Evolutionary conservation across 2,797 vertebrate species (phyloP).

Genomic region (Erpetoichthys calabaricus): DNA sequence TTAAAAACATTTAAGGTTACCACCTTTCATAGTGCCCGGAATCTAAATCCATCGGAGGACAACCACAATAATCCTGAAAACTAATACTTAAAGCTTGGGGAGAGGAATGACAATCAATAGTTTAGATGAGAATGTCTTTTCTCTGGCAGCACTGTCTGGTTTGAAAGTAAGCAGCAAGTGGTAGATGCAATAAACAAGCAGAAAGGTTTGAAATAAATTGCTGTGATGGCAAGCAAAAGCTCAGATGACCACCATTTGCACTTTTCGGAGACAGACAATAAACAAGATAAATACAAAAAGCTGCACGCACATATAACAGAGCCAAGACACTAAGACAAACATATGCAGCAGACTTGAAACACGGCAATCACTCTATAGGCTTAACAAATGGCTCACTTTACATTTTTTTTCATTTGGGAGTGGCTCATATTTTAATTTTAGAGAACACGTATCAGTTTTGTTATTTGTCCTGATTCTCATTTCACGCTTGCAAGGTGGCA

Average conservation of each 20-base stretch:
- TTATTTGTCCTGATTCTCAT: too few species aligned
- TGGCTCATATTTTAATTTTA: too few species aligned
- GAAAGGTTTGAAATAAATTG: slow-evolving; percentile 15
- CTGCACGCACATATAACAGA: not conserved
- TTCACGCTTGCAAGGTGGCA: too few species aligned
- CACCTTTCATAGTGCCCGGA: slow-evolving; percentile 57
- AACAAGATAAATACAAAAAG: not conserved
- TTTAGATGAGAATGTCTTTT: slow-evolving; percentile 60
- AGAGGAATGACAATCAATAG: slow-evolving; percentile 67
- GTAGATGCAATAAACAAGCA: slow-evolving; percentile 42
- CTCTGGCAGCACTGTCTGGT: slow-evolving; percentile 53
- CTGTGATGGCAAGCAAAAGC: slow-evolving; percentile 19
- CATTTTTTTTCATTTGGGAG: too few species aligned
- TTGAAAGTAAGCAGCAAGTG: slow-evolving; percentile 49
- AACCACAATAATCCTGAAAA: slow-evolving; percentile 77
- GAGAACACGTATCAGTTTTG: too few species aligned
- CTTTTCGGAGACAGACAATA: not conserved
- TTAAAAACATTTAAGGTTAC: slow-evolving; percentile 72
- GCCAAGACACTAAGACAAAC: not conserved
- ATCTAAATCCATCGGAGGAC: slow-evolving; percentile 59
- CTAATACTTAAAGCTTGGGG: slow-evolving; percentile 71
- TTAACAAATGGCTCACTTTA: too few species aligned
- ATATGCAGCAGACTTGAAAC: too few species aligned
- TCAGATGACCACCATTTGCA: slow-evolving; percentile 1
- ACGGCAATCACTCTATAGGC: too few species aligned